Conservation (phyloP, 2,888 invertebrate genomes). For the Pseudococcus jackbeardsleyi region DNA sequence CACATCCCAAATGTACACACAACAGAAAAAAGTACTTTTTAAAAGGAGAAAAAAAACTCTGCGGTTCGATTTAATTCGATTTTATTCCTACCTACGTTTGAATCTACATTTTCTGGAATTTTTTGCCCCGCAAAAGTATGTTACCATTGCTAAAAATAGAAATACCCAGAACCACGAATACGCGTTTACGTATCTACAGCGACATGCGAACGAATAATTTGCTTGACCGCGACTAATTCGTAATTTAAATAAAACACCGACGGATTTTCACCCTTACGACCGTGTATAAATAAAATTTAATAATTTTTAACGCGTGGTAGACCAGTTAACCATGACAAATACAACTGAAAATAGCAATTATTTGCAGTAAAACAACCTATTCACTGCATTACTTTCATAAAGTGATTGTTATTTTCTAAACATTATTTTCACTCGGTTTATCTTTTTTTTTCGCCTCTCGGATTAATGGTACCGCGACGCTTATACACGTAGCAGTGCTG, state of each 20-base stretch:
- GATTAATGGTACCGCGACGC: conserved; percentile 12
- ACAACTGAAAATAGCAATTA: conserved; percentile 25
- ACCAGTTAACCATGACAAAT: conserved; percentile 3
- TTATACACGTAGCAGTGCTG: neutral
- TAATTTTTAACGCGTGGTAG: conserved; percentile 9
- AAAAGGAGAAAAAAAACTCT: neutral
- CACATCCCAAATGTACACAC: no score
- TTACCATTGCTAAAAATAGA: neutral
- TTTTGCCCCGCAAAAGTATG: neutral
- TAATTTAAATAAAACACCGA: conserved; percentile 4
- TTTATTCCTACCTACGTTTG: neutral
- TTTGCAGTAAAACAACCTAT: conserved; percentile 28
- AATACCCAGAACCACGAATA: neutral
- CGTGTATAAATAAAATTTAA: conserved; percentile 19
- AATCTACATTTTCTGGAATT: neutral
- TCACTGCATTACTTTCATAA: neutral
- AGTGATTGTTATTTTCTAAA: conserved; percentile 40
- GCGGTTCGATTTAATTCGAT: neutral
- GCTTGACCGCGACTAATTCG: neutral
- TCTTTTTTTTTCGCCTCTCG: conserved; percentile 1
- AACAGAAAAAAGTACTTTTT: neutral
- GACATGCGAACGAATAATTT: conserved; percentile 6
- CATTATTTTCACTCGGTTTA: conserved; percentile 37
- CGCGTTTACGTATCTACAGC: neutral
- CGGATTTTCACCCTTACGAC: conserved; percentile 5